These are phyloP conservation scores for Augiades crinisus DNA, from an alignment of 2,888 invertebrate genomes.

Conservation along the genomic window DNA sequence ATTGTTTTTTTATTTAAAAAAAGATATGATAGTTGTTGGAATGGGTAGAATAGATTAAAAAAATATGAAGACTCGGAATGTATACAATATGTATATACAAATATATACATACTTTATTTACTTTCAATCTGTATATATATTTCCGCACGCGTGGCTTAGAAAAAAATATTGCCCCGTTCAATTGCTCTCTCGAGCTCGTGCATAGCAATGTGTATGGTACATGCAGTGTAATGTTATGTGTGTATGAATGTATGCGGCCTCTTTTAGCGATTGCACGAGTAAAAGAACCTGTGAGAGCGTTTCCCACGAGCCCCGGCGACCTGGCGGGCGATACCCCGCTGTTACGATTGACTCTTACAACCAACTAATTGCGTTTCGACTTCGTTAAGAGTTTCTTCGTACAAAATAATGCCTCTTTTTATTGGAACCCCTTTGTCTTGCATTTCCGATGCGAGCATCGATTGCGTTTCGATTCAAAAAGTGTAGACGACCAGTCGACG, in stretches of 20 bases:
- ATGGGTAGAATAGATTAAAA: too few relatives aligned
- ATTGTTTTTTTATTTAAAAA: too few relatives aligned
- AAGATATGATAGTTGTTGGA: too few relatives aligned
- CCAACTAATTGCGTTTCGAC: constrained; percentile 43
- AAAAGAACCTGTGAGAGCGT: constrained; percentile 57
- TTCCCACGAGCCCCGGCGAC: constrained; percentile 62
- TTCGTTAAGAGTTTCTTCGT: constrained; percentile 49
- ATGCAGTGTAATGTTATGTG: constrained; percentile 18
- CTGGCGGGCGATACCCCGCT: constrained; percentile 46
- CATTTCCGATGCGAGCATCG: constrained; percentile 12
- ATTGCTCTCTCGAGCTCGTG: constrained; percentile 13
- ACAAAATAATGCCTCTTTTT: constrained; percentile 32
- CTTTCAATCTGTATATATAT: constrained; percentile 2
- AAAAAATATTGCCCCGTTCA: constrained; percentile 19
- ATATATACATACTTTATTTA: neutral
- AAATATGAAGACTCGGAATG: too few relatives aligned
- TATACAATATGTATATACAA: too few relatives aligned
- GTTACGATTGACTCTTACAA: constrained; percentile 45
- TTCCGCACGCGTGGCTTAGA: constrained; percentile 21
- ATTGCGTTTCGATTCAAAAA: constrained; percentile 5
- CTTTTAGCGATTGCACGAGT: constrained; percentile 27
- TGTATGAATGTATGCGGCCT: constrained; percentile 17
- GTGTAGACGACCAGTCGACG: neutral
- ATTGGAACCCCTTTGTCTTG: constrained; percentile 31
- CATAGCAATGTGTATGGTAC: constrained; percentile 4